Evolutionary conservation across 2,888 invertebrate genomes (phyloP), one percentile per base, ranked within the genome.

Genomic region (Pyralis farinalis): DNA sequence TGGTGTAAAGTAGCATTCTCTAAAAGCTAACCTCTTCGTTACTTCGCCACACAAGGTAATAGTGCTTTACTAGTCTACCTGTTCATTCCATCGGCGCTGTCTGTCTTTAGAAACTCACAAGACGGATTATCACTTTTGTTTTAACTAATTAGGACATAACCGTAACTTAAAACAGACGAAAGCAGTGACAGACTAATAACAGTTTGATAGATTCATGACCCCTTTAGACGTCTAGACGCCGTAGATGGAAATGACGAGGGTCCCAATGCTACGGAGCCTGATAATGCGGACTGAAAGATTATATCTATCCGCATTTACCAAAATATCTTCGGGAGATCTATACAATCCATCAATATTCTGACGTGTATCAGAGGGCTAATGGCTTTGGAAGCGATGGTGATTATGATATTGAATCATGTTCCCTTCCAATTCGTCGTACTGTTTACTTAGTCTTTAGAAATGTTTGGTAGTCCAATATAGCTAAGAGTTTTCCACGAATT

Each of bases 321-420:
- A 31, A 31, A 31, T 31, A 31, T 31, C 31, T 12, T 31, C 12
- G 31, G 3, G 21, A 21, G 12, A 33, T 33, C 33, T 33, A n/a
- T 10, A n/a, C 20, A 22, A 37, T 43, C 39, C 32, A 43, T 39
- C 39, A 35, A 43, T 36, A 11, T 27, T 27, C 11, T 35, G 44
- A 44, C 40, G 34, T 44, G 40, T 44, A 44, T 37, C 44, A 35
- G 35, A 22, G 37, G 7, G 37, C 37, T 44, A 44, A 44, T 44
- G 44, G 44, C 25, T 33, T 12, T 32, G 22, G 16, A 10, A 40
- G 25, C 30, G 34, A 40, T 34, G 40, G 34, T 30, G 40, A 34
- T 40, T 34, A 40, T 33, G 34, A 40, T 40, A 34, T 25, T 33
- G 34, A 16, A 28, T 9, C 20, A 33, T 25, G 12, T 34, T 20